Conservation (phyloP, 2,113 vertebrate genomes). For the Amphiprion percula region DNA sequence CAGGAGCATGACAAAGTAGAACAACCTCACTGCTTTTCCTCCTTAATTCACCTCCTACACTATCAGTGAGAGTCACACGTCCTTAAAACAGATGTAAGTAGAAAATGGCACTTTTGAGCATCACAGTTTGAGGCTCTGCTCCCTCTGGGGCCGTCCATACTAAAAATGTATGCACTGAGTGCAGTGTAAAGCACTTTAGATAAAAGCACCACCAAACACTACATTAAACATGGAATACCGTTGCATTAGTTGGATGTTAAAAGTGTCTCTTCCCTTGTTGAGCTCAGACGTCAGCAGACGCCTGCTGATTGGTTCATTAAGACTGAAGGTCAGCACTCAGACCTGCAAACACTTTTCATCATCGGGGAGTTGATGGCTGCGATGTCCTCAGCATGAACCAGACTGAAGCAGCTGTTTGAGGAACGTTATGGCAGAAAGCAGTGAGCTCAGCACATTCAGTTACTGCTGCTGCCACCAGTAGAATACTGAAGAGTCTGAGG, state of each 20-base stretch:
- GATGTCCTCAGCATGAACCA: conserved; percentile 51
- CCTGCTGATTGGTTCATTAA: conserved; percentile 64
- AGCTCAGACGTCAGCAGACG: conserved; percentile 12
- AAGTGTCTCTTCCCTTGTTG: conserved; percentile 1
- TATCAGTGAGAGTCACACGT: background rate
- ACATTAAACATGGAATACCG: conserved; percentile 41
- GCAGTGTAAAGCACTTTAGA: conserved; percentile 36
- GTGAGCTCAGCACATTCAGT: conserved; percentile 49
- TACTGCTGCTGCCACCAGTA: conserved; percentile 4
- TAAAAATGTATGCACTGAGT: conserved; percentile 21
- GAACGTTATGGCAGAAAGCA: conserved; percentile 43
- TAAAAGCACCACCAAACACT: conserved; percentile 38
- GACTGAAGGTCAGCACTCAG: conserved; percentile 63
- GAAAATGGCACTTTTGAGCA: background rate
- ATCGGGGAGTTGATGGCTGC: conserved; percentile 38
- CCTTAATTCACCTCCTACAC: background rate
- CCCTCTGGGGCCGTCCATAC: conserved; percentile 12
- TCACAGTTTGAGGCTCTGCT: background rate
- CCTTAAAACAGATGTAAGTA: conserved; percentile 7
- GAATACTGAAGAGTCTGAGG: conserved; percentile 38
- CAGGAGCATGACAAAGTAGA: background rate
- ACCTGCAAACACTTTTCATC: conserved; percentile 54
- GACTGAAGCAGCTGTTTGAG: conserved; percentile 44
- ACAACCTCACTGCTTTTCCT: background rate
- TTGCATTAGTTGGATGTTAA: conserved; percentile 17